A percentile compares a stretch with the other conserved stretches of the same genome.
These are phyloP conservation scores for Carapus acus DNA, from an alignment of 2,797 vertebrate species.

Conservation along the genomic window DNA sequence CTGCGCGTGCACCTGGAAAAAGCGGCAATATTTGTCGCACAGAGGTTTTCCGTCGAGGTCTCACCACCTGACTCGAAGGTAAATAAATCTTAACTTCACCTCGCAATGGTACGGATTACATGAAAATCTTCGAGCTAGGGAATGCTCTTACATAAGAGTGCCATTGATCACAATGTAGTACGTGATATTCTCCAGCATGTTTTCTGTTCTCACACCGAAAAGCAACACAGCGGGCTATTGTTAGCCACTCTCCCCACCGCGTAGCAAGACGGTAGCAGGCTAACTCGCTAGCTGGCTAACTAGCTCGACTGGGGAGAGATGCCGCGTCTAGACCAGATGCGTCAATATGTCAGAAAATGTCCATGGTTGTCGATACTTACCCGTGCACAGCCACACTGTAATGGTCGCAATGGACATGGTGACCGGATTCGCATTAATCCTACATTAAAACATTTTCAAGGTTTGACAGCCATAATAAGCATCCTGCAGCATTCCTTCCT, in stretches of 20 bases:
- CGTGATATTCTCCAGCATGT: neutral
- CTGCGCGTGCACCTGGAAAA: too few species aligned
- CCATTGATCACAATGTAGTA: neutral
- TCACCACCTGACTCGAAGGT: too few species aligned
- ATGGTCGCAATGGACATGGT: slow-evolving; percentile 63
- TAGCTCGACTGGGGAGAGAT: slow-evolving; percentile 9
- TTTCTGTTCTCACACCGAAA: neutral
- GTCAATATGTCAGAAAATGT: neutral
- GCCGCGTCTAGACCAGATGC: slow-evolving; percentile 2
- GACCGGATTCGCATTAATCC: slow-evolving; percentile 33
- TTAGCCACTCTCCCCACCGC: slow-evolving; percentile 48
- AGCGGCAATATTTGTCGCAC: too few species aligned
- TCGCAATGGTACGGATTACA: too few species aligned
- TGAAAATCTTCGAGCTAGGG: neutral
- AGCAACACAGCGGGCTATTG: slow-evolving; percentile 17
- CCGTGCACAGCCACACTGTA: slow-evolving; percentile 63
- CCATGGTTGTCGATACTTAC: slow-evolving; percentile 62
- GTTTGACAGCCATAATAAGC: slow-evolving; percentile 67
- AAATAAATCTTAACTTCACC: too few species aligned
- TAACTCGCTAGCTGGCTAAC: slow-evolving; percentile 39
- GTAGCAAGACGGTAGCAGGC: slow-evolving; percentile 37
- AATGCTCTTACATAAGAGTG: neutral
- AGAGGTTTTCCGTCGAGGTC: too few species aligned
- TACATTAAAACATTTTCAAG: slow-evolving; percentile 39
- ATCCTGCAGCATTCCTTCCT: slow-evolving; percentile 67